Conservation (phyloP, 2,113 vertebrate genomes). For the Hippocampus barbouri region DNA sequence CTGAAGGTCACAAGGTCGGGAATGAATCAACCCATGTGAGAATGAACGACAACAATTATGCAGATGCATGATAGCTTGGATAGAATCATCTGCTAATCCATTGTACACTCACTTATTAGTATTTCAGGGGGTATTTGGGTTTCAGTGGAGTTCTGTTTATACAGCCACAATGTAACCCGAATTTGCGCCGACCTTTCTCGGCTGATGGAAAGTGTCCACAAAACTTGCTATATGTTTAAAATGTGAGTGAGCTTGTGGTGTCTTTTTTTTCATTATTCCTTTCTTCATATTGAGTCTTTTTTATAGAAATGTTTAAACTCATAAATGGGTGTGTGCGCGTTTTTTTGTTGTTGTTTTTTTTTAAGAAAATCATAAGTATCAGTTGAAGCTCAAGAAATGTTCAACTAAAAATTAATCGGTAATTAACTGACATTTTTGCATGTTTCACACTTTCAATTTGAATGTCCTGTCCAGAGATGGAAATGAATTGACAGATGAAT, state of each 20-base stretch:
- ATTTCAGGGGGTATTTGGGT: not conserved
- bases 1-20: conserved; percentile 2
- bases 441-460: too few relatives aligned
- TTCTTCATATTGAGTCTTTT: too few relatives aligned
- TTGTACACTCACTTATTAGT: not conserved
- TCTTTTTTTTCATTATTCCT: too few relatives aligned
- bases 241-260: not conserved
- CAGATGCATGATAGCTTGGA: conserved; percentile 14
- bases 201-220: not conserved
- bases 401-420: too few relatives aligned
- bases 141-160: not conserved
- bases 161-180: not conserved
- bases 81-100: not conserved
- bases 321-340: too few relatives aligned
- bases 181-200: not conserved
- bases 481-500: too few relatives aligned
- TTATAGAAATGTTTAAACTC: too few relatives aligned
- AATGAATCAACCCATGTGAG: conserved; percentile 17
- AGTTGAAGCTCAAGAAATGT: too few relatives aligned
- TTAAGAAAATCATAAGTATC: too few relatives aligned
- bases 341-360: too few relatives aligned
- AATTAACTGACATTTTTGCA: too few relatives aligned
- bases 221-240: not conserved
- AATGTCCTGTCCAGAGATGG: too few relatives aligned
- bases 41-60: conserved; percentile 18